Percentiles rank a stretch among this genome's conserved stretches.
phyloP scores from a whole-genome alignment of 1,140 invertebrate species.

The Dendroctonus valens region DNA sequence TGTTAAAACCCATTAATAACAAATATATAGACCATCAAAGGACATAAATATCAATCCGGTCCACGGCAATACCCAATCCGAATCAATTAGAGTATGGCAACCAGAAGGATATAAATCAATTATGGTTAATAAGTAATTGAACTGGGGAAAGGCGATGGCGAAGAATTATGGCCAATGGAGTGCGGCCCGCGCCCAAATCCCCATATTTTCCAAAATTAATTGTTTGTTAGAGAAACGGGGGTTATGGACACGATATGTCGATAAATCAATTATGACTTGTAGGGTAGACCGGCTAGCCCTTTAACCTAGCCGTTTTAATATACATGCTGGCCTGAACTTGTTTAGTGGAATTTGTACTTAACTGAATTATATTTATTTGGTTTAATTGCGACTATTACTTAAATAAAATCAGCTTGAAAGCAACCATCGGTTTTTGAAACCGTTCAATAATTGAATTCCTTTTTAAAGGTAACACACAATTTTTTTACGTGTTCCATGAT shows the following conservation, averaged over 20 bases:
- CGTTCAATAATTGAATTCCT: no score
- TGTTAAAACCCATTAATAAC: background rate
- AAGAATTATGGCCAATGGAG: conserved; percentile 29
- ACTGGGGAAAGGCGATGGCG: conserved; percentile 28
- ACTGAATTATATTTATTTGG: no score
- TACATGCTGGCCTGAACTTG: no score
- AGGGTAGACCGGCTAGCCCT: conserved; percentile 5
- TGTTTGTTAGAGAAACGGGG: conserved; percentile 20
- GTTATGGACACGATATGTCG: conserved; percentile 19
- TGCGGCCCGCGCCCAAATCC: conserved; percentile 20
- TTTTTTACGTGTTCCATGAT: no score
- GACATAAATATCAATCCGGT: conserved; percentile 25
- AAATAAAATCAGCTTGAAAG: no score
- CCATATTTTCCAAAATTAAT: conserved; percentile 32
- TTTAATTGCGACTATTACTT: no score
- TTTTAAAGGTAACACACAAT: no score
- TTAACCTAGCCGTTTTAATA: conserved; percentile 2
- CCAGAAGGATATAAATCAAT: conserved; percentile 31
- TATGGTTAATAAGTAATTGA: conserved; percentile 33
- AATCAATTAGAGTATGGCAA: conserved; percentile 29
- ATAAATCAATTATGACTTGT: conserved; percentile 30
- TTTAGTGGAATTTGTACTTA: no score
- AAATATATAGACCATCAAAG: conserved; percentile 5
- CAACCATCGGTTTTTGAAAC: no score
- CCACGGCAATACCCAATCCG: conserved; percentile 20